A percentile compares a stretch with the other conserved stretches of the same genome.
Evolutionary conservation across 2,113 vertebrate species (phyloP).

Genomic region (Albula goreensis): DNA sequence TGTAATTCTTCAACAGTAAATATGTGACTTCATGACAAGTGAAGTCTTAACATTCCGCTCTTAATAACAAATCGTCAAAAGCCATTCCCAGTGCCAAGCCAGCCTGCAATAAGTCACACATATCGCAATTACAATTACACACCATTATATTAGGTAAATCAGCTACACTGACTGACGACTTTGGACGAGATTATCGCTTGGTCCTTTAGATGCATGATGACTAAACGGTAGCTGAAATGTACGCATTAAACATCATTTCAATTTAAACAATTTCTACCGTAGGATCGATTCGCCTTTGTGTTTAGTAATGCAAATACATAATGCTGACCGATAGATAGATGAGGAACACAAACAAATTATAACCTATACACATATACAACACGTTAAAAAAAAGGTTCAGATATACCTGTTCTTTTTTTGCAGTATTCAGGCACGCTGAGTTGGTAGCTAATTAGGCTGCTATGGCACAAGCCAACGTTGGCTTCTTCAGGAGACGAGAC

Average conservation of each 20-base stretch:
- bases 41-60: no score
- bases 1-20: no score
- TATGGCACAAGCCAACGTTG: neutral
- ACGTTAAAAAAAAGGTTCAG: neutral
- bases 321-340: neutral
- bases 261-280: no score
- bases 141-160: neutral
- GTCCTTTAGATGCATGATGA: neutral
- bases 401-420: neutral
- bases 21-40: no score
- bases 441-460: neutral
- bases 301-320: no score
- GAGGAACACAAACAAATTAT: neutral
- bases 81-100: neutral
- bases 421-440: neutral
- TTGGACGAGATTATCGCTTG: neutral
- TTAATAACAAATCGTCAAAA: no score
- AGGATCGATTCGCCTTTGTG: neutral
- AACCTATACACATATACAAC: neutral
- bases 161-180: neutral
- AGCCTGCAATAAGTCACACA: neutral
- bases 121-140: neutral
- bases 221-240: no score
- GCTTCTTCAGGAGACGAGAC: neutral
- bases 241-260: no score